Evolutionary conservation across 1,140 invertebrate species (phyloP), one percentile per base, ranked within the genome.

Genomic region (Drosophila auraria): DNA sequence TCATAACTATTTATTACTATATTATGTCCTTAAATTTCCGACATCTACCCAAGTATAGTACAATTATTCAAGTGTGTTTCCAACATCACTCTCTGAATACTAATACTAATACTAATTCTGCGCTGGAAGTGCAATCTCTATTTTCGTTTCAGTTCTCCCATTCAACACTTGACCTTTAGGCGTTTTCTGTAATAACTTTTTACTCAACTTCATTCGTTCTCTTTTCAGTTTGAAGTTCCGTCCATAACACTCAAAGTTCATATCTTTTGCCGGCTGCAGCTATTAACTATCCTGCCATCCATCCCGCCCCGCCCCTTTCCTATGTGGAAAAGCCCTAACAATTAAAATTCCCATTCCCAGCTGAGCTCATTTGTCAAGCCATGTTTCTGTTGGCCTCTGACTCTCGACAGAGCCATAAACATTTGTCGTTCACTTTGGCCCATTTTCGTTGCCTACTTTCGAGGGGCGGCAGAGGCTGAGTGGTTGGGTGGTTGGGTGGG

Each of bases 391-490:
- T 72, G 66, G 33, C 70, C 66, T 59, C 53, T 59, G 70, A 50
- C 70, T 59, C 40, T 59, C 65, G 25, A 58, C 69, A 50, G 25
- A 45, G 38, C 70, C 66, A 72, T 73, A 60, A 72, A 71, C 68
- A 60, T 71, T 73, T 71, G 53, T 60, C 70, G 68, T 60, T 51
- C 66, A 59, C 44, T 68, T 69, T 78, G 72, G 75, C 40, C 75
- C 75, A 62, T 75, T 70, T 69, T 36, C 42, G 59, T 80, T 81
- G 78, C 78, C 78, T 80, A 64, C 78, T 75, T 81, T 81, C 20
- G 7, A 56, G 77, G 50, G 49, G 57, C 3, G 60, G 30, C 27
- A 20, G 17, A 30, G 60, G 30, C 44, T 30, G 17, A 30, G 63
- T 25, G 63, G 40, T 53, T 14, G 25, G 30, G n/a, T n/a, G 56